Evolutionary conservation across 2,888 invertebrate species (phyloP).

Genomic region (Tiliacea aurago): DNA sequence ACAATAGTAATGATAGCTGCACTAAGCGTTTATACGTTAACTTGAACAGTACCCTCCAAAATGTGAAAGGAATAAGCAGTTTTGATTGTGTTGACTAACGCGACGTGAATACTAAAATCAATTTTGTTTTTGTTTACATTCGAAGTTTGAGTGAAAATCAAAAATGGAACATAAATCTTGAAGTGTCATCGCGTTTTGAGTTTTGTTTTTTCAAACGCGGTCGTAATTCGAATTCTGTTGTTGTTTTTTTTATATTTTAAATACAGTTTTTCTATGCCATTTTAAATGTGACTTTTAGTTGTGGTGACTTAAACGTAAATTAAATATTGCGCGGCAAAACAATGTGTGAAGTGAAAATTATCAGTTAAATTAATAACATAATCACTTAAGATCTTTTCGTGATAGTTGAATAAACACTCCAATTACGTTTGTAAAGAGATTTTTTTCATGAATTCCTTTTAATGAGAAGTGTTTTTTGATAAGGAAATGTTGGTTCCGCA

Average conservation of each 20-base stretch:
- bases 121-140: conserved; percentile 32
- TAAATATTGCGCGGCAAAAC: conserved; percentile 20
- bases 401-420: conserved; percentile 54
- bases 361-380: conserved; percentile 52
- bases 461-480: conserved; percentile 57
- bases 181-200: conserved; percentile 10
- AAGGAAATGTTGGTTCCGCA: conserved; percentile 63
- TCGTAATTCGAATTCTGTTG: not conserved
- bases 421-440: conserved; percentile 47
- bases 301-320: conserved; percentile 34
- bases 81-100: conserved; percentile 16
- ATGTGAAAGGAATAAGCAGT: conserved; percentile 51
- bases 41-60: conserved; percentile 49
- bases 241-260: not conserved
- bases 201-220: conserved; percentile 22
- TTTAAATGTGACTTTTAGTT: conserved; percentile 42
- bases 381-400: conserved; percentile 36
- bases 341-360: conserved; percentile 48
- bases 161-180: conserved; percentile 32
- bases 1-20: conserved; percentile 39
- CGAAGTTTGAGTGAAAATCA: conserved; percentile 12
- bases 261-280: not conserved
- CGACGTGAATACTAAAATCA: conserved; percentile 4
- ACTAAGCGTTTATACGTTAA: conserved; percentile 27
- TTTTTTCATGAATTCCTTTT: conserved; percentile 51